Evolutionary conservation across 1,140 invertebrate genomes (phyloP), one percentile per base, ranked within the genome.

Genomic region (Centruroides vittatus): DNA sequence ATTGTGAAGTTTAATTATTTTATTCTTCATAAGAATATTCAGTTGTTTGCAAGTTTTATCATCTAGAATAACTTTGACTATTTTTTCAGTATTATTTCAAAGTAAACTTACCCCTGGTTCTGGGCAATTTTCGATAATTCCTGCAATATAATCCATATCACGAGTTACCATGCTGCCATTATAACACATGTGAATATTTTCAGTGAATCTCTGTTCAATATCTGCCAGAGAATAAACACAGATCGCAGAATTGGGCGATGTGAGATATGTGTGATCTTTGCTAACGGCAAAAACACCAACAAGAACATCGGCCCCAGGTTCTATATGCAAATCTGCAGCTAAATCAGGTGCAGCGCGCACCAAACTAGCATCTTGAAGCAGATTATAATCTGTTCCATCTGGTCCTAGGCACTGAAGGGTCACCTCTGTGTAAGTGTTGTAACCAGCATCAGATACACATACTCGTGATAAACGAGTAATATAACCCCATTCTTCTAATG

Each of bases 141-240:
- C 92, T 57, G 90, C 93, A 68, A 95, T 86, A 72, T 94, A 93
- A 13, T 86, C 88, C 83, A 95, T 89, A 70, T 93, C 93, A 48
- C 92, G 79, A 71, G 90, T 87, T 67, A 88, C 89, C 61, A 86
- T 86, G 66, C 86, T 93, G 35, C 90, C 91, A 75, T 95, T 92
- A 73, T 97, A 96, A 76, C 93, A 98, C 82, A 92, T 88, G 71
- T 94, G 89, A 67, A 96, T 94, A 75, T 96, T 97, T 74, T 93
- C 86, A 68, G 89, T 90, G 73, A 98, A 97, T 69, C 88, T 88
- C 55, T 83, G 83, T 70, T 95, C 89, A 66, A 98, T 90, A 49
- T 93, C 85, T 63, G 85, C 81, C 57, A 97, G 76, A 4, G 76
- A 73, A 68, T 74, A 81, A 9, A 79, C 67, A 60, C 78, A 79